Evolutionary conservation across 2,888 invertebrate species (phyloP).

Genomic region (Synergus laeviventris): DNA sequence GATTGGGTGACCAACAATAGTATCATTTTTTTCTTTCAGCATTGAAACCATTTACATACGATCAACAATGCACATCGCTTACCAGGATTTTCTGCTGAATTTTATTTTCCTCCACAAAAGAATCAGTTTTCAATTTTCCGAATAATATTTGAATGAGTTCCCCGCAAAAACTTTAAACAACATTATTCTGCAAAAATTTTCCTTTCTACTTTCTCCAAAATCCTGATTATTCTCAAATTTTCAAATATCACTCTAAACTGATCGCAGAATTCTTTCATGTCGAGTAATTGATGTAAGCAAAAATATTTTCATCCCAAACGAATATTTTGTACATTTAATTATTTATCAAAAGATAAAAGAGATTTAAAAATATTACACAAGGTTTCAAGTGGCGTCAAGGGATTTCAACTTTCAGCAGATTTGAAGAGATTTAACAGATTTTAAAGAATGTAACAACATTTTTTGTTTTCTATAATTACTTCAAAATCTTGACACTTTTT

Average conservation of each 20-base stretch:
- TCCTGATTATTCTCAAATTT: neutral
- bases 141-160: slow-evolving; percentile 18
- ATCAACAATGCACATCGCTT: slow-evolving; percentile 38
- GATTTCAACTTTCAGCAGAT: no score
- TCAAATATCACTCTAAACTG: neutral
- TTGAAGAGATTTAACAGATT: no score
- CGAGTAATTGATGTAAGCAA: no score
- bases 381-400: no score
- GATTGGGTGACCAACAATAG: slow-evolving; percentile 50
- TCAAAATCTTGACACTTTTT: no score
- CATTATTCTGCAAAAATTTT: slow-evolving; percentile 1
- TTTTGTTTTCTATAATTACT: no score
- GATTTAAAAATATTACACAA: no score
- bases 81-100: neutral
- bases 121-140: slow-evolving; percentile 6
- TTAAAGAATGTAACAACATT: no score
- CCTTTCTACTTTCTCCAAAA: neutral
- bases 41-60: slow-evolving; percentile 57
- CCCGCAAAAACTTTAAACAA: slow-evolving; percentile 7
- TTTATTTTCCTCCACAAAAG: slow-evolving; percentile 5
- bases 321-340: no score
- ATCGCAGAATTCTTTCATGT: neutral
- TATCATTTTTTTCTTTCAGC: slow-evolving; percentile 30
- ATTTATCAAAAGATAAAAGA: no score
- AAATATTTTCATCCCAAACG: no score